Evolutionary conservation across 2,888 invertebrate genomes (phyloP).

Genomic region (Octodonta nipae): DNA sequence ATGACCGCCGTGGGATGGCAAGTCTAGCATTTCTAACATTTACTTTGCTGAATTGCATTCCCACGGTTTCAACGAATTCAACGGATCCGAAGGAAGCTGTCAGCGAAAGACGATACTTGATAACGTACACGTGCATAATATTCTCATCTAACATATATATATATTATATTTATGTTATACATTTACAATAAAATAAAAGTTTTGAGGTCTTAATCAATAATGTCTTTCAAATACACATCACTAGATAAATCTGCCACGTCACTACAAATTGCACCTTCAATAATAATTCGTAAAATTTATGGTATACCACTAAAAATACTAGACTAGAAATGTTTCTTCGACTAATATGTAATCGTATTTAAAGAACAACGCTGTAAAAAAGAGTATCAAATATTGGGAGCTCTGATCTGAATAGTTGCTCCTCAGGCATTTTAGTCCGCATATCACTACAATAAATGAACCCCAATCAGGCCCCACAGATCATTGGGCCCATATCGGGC

Average conservation of each 20-base stretch:
- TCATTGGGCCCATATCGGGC: conserved; percentile 71
- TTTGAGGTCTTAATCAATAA: too few species aligned
- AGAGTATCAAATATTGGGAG: conserved; percentile 79
- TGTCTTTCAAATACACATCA: too few species aligned
- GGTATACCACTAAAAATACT: conserved; percentile 84
- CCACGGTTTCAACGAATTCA: too few species aligned
- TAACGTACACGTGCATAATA: too few species aligned
- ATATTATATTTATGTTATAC: too few species aligned
- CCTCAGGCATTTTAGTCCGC: conserved; percentile 78
- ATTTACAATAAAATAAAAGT: too few species aligned
- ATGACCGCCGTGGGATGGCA: too few species aligned
- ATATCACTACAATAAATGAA: conserved; percentile 70
- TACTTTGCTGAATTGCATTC: too few species aligned
- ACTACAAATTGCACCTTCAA: conserved; percentile 93
- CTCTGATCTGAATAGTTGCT: conserved; percentile 84
- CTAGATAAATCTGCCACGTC: conserved; percentile 99
- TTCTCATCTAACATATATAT: too few species aligned
- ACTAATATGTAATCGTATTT: conserved; percentile 64
- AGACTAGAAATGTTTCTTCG: conserved; percentile 79
- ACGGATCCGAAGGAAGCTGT: too few species aligned
- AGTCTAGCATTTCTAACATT: too few species aligned
- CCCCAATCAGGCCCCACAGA: conserved; percentile 61
- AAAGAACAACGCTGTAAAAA: conserved; percentile 81
- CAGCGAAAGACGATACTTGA: too few species aligned
- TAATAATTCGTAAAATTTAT: conserved; percentile 82